Base-by-base conservation (phyloP, 1,140 invertebrate species). In the Hesperophylax magnus region DNA sequence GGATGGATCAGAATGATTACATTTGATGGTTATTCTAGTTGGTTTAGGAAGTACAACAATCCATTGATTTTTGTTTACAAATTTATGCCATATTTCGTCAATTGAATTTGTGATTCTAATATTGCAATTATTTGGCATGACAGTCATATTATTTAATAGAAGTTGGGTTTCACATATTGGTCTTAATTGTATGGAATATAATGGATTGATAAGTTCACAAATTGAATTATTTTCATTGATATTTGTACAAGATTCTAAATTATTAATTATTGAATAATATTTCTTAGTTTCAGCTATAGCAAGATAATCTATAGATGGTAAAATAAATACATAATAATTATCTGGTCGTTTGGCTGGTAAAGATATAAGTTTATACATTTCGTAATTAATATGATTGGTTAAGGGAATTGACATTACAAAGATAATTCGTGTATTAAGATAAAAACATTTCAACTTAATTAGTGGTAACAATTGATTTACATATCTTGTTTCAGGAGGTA, bases 391-490 rank as follows among this genome's bases (percentile, higher is more conserved):
- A 20, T 24, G 58, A 61, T 61, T 61, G 18, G 58, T 61, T 14
- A 24, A 20, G 15, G 20, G 58, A 24, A 61, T 61, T 14, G 58
- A 61, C 24, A 24, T 61, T 11, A 61, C 11, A 61, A 61, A 24
- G 2, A 58, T 58, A 58, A 58, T 58, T n/a, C 56, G n/a, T 18
- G n/a, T 58, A n/a, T 58, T 61, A 22, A 61, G 18, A 61, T 22
- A 61, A 24, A 61, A 22, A 58, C 20, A 61, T 61, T 61, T 61
- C 24, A 61, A 24, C 58, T 61, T 22, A 61, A 61, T 24, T 24
- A 61, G 18, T 22, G 58, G 11, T 24, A 61, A 22, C 9, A 61
- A 24, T 61, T 61, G 58, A 61, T 61, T 61, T 11, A 61, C 24
- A 61, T 61, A 61, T 61, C 24, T 24, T 61, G 24, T 18, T 22